phyloP scores from a whole-genome alignment of 2,113 vertebrate species.

The Petrocephalus zakoni region DNA sequence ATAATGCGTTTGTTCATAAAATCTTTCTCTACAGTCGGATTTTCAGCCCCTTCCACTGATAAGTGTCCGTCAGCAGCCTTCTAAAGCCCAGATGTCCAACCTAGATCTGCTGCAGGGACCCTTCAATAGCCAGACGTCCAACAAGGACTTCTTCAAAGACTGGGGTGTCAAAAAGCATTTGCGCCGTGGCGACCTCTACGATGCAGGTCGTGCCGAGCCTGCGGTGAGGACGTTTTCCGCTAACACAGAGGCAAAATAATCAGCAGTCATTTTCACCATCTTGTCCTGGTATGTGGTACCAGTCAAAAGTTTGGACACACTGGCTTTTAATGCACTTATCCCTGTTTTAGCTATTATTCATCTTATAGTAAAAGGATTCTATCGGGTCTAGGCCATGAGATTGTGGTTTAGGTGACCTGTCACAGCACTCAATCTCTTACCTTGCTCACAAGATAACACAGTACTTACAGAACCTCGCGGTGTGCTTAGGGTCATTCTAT shows the following conservation, averaged over 20 bases:
- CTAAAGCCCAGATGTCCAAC: constrained; percentile 12
- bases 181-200: neutral
- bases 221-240: constrained; percentile 26
- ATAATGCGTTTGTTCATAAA: neutral
- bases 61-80: neutral
- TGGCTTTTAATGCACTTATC: neutral
- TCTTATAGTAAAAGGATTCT: neutral
- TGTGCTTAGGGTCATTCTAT: neutral
- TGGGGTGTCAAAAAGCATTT: constrained; percentile 23
- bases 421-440: neutral
- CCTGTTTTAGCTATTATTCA: neutral
- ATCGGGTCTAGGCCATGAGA: neutral
- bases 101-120: constrained; percentile 21
- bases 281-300: neutral
- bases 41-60: constrained; percentile 20
- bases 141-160: constrained; percentile 35
- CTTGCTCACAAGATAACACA: neutral
- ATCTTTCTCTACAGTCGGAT: constrained; percentile 26
- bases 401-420: neutral
- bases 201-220: constrained; percentile 12
- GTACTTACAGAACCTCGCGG: neutral
- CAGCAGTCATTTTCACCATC: neutral
- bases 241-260: neutral
- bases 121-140: constrained; percentile 31
- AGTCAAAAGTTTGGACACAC: neutral